Evolutionary conservation across 2,113 vertebrate species (phyloP).

Genomic region (Myiopsitta monachus): DNA sequence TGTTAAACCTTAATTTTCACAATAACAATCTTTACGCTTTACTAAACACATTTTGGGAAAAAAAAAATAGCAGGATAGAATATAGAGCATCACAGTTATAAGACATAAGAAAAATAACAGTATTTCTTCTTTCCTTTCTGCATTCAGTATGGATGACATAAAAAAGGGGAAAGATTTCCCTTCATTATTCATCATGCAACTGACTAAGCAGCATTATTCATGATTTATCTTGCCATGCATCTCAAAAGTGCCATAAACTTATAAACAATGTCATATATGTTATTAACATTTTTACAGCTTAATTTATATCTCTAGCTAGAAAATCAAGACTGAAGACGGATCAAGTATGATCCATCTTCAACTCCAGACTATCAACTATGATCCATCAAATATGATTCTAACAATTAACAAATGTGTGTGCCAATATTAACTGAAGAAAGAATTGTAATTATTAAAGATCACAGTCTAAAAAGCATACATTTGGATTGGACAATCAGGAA

Average conservation of each 20-base stretch:
- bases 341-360: not conserved
- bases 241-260: not conserved
- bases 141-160: not conserved
- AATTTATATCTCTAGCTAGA: not conserved
- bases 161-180: not conserved
- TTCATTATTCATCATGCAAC: not conserved
- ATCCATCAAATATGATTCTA: not conserved
- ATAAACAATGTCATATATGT: not conserved
- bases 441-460: not conserved
- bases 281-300: not conserved
- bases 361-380: not conserved
- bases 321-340: not conserved
- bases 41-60: not conserved
- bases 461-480: not conserved
- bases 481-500: not conserved
- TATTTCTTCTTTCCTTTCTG: not conserved
- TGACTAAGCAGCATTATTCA: conserved; percentile 16
- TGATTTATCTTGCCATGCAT: not conserved
- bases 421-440: not conserved
- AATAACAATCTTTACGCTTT: not conserved
- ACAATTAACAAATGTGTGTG: not conserved
- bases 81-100: not conserved
- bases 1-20: not conserved
- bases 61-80: not conserved
- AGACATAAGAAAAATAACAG: not conserved